Conservation (phyloP, 2,888 invertebrate genomes). For the Ecliptopera silaceata region DNA sequence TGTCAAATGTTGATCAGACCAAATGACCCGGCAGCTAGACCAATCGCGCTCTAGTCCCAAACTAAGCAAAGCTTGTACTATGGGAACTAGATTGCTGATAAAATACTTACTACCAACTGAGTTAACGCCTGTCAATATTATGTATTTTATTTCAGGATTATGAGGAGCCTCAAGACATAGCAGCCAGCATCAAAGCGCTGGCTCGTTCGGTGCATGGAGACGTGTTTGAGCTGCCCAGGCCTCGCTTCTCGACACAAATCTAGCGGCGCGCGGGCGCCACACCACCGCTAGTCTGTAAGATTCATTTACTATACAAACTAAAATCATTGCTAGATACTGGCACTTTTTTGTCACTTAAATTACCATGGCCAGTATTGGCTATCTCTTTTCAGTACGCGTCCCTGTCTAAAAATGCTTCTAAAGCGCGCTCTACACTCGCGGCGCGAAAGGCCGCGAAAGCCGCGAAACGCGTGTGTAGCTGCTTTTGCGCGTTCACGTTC, state of each 20-base stretch:
- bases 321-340: not conserved
- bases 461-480: too few species aligned
- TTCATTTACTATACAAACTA: slow-evolving; percentile 22
- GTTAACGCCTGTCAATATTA: too few species aligned
- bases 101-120: too few species aligned
- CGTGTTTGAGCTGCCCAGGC: slow-evolving; percentile 94
- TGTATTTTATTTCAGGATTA: slow-evolving; percentile 50
- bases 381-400: not conserved
- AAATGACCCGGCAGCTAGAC: too few species aligned
- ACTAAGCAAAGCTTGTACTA: too few species aligned
- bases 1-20: too few species aligned
- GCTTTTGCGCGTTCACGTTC: too few species aligned
- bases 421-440: too few species aligned
- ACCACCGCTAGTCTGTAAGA: slow-evolving; percentile 23
- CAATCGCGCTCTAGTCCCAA: too few species aligned
- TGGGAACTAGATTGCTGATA: too few species aligned
- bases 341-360: not conserved
- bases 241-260: slow-evolving; percentile 92
- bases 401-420: too few species aligned
- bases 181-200: slow-evolving; percentile 95
- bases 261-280: slow-evolving; percentile 67
- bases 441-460: too few species aligned
- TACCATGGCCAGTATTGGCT: not conserved
- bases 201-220: slow-evolving; percentile 95
- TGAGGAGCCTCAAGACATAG: slow-evolving; percentile 90